These are phyloP conservation scores for Agrochola lota DNA, from an alignment of 2,888 invertebrate genomes.

Conservation along the genomic window DNA sequence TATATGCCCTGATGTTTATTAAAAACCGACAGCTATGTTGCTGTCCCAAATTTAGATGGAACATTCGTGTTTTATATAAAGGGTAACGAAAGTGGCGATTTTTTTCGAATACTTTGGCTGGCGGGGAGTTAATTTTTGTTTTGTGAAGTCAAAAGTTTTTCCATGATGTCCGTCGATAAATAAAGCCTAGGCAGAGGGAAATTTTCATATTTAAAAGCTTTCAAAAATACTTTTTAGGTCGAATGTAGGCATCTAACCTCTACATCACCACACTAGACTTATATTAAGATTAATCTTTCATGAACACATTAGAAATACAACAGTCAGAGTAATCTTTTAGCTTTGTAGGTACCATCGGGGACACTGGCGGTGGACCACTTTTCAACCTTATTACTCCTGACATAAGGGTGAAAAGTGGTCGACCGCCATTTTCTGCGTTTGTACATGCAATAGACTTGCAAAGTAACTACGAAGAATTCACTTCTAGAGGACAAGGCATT, in stretches of 20 bases:
- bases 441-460: neutral
- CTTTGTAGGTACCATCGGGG: neutral
- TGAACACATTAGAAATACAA: neutral
- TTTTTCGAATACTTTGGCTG: slow-evolving; percentile 4
- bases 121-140: slow-evolving; percentile 13
- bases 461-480: neutral
- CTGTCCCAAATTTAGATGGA: slow-evolving; percentile 46
- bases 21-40: slow-evolving; percentile 37
- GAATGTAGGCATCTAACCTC: neutral
- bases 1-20: slow-evolving; percentile 61
- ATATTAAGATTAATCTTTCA: neutral
- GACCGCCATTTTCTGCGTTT: too few relatives aligned
- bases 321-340: neutral
- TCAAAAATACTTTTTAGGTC: neutral
- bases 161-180: neutral
- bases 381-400: too few relatives aligned
- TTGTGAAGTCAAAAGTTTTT: neutral
- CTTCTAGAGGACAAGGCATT: neutral
- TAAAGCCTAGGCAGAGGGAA: neutral
- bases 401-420: too few relatives aligned
- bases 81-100: slow-evolving; percentile 17
- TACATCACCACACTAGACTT: neutral
- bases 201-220: neutral
- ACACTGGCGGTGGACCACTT: too few relatives aligned
- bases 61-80: slow-evolving; percentile 49